Conservation (phyloP, 2,888 invertebrate species). For the Callinectes sapidus region DNA sequence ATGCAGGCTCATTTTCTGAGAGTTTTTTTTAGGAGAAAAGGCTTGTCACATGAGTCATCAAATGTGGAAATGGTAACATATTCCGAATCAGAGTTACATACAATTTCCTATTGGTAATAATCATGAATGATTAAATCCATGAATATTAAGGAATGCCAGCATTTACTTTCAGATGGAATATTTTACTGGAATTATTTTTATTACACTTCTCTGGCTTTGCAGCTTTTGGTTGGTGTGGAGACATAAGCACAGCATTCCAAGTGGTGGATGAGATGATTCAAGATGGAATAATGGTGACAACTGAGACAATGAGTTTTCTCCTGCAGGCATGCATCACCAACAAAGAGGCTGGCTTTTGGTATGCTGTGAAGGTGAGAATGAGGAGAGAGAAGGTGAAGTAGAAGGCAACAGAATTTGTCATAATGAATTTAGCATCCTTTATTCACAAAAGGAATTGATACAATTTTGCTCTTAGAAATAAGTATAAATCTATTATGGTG, state of each 20-base stretch:
- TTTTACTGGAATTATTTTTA: neutral
- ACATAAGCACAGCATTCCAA: constrained; percentile 85
- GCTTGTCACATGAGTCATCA: too few species aligned
- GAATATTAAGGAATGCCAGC: too few species aligned
- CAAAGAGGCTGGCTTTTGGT: constrained; percentile 86
- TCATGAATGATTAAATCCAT: too few species aligned
- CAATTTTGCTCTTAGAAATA: neutral
- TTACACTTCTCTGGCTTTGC: neutral
- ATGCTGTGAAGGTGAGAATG: constrained; percentile 82
- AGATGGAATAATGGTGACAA: constrained; percentile 77
- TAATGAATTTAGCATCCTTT: neutral
- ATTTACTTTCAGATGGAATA: neutral
- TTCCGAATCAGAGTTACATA: too few species aligned
- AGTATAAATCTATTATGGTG: neutral
- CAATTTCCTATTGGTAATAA: too few species aligned
- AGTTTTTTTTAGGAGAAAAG: too few species aligned
- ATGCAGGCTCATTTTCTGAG: too few species aligned
- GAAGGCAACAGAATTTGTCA: neutral
- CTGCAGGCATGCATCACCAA: constrained; percentile 90
- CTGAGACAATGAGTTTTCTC: constrained; percentile 86
- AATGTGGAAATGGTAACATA: too few species aligned
- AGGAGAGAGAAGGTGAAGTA: neutral
- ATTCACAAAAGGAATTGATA: neutral
- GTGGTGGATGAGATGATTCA: constrained; percentile 89
- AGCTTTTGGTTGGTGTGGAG: constrained; percentile 90